Evolutionary conservation across 2,888 invertebrate species (phyloP), one percentile per base, ranked within the genome.

Genomic region (Sminthurides aquaticus): DNA sequence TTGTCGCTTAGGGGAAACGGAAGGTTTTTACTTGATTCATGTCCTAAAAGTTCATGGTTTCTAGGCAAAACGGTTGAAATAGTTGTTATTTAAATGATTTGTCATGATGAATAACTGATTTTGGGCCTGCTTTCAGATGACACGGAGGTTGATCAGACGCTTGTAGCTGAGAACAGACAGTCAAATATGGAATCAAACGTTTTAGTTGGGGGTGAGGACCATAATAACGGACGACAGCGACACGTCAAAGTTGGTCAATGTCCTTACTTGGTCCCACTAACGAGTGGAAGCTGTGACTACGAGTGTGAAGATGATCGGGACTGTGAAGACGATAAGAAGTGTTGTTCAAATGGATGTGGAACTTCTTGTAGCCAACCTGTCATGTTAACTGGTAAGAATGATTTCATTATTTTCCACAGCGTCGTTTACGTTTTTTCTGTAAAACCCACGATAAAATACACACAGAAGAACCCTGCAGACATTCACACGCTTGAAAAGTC

Each of bases 321-420:
- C 71, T 91, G 91, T 75, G 84, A 84, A 1, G 83, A 84, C 0
- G 81, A 81, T 0, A 83, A 84, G 65, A 86, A 90, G 67, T 91
- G 91, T 78, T 91, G 91, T 76, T 89, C 90, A 0, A 91, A 90
- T 54, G 91, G 91, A 26, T 91, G 91, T 76, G 91, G 91, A 0
- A 90, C 91, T 0, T 87, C 88, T 73, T 91, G 91, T 77, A 84
- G 87, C 0, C 81, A 84, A 55, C 87, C 90, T 0, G 82, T 88
- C 48, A 82, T 89, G 71, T 85, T 87, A 72, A 87, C 90, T 1
- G 81, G 78, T 65, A 65, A 24, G 48, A 20, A 34, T 60, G n/a
- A n/a, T n/a, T n/a, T n/a, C n/a, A n/a, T n/a, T n/a, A n/a, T n/a
- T n/a, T n/a, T n/a, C 3, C 26, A 25, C 22, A 20, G 5, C 22